Evolutionary conservation across 30 jellyfish, hydroid and myxozoan species (phyloP).

Genomic region (Euphysa ruthae): DNA sequence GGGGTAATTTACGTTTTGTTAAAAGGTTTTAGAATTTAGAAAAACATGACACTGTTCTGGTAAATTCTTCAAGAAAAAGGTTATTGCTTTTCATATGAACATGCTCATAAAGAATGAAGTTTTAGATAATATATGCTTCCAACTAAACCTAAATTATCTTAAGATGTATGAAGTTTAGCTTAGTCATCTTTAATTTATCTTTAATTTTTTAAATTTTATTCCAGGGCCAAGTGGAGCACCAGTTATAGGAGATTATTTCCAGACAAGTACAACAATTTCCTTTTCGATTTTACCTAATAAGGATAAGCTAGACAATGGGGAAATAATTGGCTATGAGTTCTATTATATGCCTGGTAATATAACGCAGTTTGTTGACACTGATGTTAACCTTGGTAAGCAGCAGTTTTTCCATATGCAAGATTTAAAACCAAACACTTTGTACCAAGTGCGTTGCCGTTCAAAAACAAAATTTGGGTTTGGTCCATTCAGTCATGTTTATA

Average conservation of each 20-base stretch:
- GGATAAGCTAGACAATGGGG: background rate
- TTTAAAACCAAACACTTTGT: constrained; percentile 51
- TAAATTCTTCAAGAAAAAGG: too few species aligned
- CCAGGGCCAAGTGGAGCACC: constrained; percentile 21
- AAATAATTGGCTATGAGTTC: background rate
- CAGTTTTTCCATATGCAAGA: constrained; percentile 31
- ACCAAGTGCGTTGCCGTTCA: constrained; percentile 50
- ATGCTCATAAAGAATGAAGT: too few species aligned
- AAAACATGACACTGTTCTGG: too few species aligned
- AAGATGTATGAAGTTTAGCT: background rate
- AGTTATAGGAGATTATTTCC: background rate
- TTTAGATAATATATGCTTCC: too few species aligned
- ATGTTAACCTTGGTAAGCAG: background rate
- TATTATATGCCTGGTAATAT: background rate
- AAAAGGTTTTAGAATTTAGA: too few species aligned
- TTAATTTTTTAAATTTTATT: background rate
- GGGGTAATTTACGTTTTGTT: too few species aligned
- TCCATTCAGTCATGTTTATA: constrained; percentile 27
- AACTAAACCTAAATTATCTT: too few species aligned
- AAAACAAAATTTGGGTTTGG: constrained; percentile 47
- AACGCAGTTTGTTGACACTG: background rate
- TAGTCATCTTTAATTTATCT: background rate
- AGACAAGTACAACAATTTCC: background rate
- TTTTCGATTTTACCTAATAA: background rate
- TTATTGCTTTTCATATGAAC: too few species aligned